Evolutionary conservation across 2,113 vertebrate species (phyloP).

Genomic region (Bubo blakistoni): DNA sequence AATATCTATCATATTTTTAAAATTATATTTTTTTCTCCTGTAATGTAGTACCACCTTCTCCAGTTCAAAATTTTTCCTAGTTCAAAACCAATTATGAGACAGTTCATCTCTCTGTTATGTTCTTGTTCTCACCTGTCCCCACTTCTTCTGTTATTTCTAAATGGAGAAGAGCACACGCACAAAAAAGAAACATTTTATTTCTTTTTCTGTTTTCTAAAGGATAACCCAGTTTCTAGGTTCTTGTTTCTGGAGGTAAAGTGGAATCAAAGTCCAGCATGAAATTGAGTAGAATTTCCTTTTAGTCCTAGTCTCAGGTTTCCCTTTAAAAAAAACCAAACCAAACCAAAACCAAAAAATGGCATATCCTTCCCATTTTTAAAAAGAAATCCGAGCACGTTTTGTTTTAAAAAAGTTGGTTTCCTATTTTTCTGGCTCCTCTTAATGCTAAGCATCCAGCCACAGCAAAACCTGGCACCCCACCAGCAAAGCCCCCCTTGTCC

Average conservation of each 20-base stretch:
- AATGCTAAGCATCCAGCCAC: neutral
- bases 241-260: neutral
- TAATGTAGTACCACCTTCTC: neutral
- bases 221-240: neutral
- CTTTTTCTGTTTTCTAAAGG: neutral
- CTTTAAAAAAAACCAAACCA: neutral
- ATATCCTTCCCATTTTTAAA: neutral
- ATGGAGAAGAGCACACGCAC: neutral
- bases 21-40: neutral
- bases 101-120: neutral
- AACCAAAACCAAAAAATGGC: neutral
- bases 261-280: neutral
- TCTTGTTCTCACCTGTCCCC: neutral
- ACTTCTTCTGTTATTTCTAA: neutral
- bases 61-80: neutral
- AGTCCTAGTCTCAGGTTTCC: neutral
- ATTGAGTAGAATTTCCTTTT: neutral
- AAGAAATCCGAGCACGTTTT: neutral
- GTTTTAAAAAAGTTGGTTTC: neutral
- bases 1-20: neutral
- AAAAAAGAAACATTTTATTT: neutral
- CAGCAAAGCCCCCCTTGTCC: neutral
- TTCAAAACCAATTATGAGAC: neutral
- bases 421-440: neutral
- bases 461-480: neutral